Conservation (phyloP, 1,140 invertebrate genomes). For the Bilobella aurantiaca region DNA sequence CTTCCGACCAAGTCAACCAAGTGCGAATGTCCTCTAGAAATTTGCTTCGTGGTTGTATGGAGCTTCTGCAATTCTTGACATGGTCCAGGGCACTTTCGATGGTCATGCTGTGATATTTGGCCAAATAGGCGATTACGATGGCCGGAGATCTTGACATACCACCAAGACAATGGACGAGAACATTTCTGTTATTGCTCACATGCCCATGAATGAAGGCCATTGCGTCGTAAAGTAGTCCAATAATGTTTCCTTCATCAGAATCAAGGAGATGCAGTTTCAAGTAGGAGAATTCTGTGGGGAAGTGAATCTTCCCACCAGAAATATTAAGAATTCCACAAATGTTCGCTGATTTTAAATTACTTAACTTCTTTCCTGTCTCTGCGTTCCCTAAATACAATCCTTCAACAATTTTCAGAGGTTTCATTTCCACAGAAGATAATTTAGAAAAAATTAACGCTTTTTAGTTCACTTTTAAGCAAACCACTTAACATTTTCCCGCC, state of each 20-base stretch:
- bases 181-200: neutral
- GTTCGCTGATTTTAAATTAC: neutral
- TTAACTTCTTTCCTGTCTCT: neutral
- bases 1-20: too few species aligned
- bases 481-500: too few species aligned
- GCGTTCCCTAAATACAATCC: neutral
- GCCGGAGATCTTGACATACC: neutral
- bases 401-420: neutral
- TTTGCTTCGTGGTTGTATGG: neutral
- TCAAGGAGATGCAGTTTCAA: neutral
- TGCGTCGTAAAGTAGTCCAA: neutral
- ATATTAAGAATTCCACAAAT: neutral
- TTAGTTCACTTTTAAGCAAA: too few species aligned
- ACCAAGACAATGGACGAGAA: neutral
- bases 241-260: neutral
- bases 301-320: neutral
- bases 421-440: neutral
- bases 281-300: neutral
- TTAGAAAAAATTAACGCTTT: too few species aligned
- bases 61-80: neutral
- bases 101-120: neutral
- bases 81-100: neutral
- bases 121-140: neutral
- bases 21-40: neutral
- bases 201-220: neutral